These are phyloP conservation scores for Myotis myotis DNA, from an alignment of 2,797 vertebrate species.

Conservation along the genomic window DNA sequence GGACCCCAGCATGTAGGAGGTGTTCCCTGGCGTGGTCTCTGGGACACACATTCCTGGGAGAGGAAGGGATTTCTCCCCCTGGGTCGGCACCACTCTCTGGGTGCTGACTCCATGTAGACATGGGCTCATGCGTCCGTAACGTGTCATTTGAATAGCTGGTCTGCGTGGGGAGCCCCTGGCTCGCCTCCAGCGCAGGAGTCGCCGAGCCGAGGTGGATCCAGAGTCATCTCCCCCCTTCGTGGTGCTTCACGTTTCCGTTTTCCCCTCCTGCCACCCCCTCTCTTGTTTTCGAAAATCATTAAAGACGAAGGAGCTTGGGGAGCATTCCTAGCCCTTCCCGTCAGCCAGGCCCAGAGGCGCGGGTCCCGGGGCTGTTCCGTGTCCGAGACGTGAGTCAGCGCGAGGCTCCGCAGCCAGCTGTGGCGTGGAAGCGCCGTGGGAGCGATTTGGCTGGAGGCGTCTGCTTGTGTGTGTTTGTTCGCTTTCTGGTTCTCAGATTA, in stretches of 20 bases:
- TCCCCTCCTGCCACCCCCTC: neutral
- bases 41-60: neutral
- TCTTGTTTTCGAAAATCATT: neutral
- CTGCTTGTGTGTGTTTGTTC: neutral
- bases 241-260: neutral
- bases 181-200: neutral
- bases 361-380: neutral
- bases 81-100: neutral
- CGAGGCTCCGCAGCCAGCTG: constrained; percentile 48
- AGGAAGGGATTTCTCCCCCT: neutral
- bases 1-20: neutral
- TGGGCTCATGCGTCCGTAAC: neutral
- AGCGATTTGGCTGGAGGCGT: rapidly evolving
- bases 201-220: rapidly evolving
- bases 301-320: neutral
- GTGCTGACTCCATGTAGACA: neutral
- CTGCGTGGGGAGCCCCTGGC: neutral
- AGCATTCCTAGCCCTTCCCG: neutral
- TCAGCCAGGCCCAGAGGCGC: neutral
- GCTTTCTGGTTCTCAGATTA: constrained; percentile 15
- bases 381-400: neutral
- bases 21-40: neutral
- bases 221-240: rapidly evolving
- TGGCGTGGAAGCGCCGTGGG: neutral
- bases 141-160: neutral